A percentile compares a stretch with the other conserved stretches of the same genome.
Evolutionary conservation across 2,888 invertebrate genomes (phyloP).

Genomic region (Halocaridina rubra): DNA sequence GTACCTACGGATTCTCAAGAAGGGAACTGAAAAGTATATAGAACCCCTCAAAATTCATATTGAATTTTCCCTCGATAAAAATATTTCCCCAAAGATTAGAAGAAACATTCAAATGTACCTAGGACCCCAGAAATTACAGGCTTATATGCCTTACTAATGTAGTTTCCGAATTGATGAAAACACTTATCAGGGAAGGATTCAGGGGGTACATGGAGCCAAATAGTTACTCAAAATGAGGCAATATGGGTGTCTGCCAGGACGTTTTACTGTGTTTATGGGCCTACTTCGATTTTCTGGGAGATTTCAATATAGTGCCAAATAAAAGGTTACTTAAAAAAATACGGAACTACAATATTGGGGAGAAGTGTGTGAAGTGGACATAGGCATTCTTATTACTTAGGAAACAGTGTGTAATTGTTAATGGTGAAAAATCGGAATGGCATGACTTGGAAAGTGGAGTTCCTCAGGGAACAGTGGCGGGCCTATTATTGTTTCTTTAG

Average conservation of each 20-base stretch:
- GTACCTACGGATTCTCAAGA: too few relatives aligned
- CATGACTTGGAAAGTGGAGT: background rate
- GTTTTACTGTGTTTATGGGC: background rate
- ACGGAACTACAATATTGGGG: background rate
- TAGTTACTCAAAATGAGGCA: background rate
- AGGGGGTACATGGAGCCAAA: background rate
- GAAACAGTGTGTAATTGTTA: background rate
- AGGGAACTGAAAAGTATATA: too few relatives aligned
- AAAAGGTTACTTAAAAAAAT: too few relatives aligned
- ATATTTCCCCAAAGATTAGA: too few relatives aligned
- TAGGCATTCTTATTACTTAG: background rate
- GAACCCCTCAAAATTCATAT: too few relatives aligned
- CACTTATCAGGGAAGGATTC: background rate
- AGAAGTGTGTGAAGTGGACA: background rate
- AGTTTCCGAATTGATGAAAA: background rate
- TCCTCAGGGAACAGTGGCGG: background rate
- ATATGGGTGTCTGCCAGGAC: background rate
- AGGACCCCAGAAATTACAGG: conserved; percentile 11
- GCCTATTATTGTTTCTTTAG: background rate
- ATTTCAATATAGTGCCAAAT: conserved; percentile 14
- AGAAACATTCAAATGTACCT: too few relatives aligned
- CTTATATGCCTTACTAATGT: conserved; percentile 12
- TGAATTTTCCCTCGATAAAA: too few relatives aligned
- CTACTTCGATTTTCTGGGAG: conserved; percentile 5
- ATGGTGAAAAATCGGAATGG: background rate